A percentile compares a stretch with the other conserved stretches of the same genome.
Evolutionary conservation across 2,888 invertebrate species (phyloP).

Genomic region (Serripes groenlandicus): DNA sequence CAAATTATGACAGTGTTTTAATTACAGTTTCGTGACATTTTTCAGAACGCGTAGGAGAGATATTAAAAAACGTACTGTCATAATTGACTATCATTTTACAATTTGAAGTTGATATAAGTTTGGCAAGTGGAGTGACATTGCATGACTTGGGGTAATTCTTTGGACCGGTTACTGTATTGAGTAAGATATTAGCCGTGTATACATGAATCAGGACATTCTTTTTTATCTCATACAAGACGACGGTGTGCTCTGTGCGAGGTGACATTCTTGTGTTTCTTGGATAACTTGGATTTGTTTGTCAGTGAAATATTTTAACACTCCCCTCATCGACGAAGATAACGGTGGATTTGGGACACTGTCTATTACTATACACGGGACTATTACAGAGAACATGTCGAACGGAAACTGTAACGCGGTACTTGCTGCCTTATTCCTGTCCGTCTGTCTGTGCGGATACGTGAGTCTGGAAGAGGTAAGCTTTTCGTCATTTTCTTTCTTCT

Average conservation of each 20-base stretch:
- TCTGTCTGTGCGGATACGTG: not conserved
- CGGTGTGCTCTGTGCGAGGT: not conserved
- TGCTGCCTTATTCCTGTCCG: not conserved
- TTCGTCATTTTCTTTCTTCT: not conserved
- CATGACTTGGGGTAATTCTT: conserved; percentile 4
- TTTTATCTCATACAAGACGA: conserved; percentile 5
- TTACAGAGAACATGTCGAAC: not conserved
- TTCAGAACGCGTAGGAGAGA: no score
- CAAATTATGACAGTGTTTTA: no score
- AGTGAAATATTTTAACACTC: conserved; percentile 10
- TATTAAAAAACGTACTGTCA: no score
- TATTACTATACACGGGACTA: not conserved
- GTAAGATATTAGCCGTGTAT: not conserved
- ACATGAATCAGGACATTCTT: not conserved
- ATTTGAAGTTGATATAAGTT: conserved; percentile 2
- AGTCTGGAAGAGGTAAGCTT: not conserved
- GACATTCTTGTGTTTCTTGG: conserved; percentile 13
- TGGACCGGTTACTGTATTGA: conserved; percentile 6
- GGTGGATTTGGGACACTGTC: not conserved
- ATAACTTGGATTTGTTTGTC: conserved; percentile 6
- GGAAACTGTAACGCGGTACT: not conserved
- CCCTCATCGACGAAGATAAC: not conserved
- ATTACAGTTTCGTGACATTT: no score
- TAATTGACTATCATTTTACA: conserved; percentile 1
- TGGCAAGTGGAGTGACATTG: not conserved